phyloP scores from a whole-genome alignment of 1,140 invertebrate genomes.

The Tetranychus urticae region DNA sequence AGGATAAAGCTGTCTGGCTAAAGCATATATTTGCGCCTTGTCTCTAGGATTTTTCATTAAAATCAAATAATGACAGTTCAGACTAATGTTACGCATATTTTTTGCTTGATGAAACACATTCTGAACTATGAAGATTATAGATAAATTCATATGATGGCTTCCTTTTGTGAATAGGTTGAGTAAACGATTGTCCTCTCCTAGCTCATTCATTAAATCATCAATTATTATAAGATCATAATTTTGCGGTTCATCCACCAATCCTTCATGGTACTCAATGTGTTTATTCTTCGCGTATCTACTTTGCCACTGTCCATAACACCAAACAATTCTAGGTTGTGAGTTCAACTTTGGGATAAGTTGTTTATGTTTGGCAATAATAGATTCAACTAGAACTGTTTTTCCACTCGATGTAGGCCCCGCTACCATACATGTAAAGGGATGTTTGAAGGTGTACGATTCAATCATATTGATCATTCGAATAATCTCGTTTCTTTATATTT shows the following conservation, averaged over 20 bases:
- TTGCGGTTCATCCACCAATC: not conserved
- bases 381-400: not conserved
- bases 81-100: conserved; percentile 18
- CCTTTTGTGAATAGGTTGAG: conserved; percentile 22
- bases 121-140: conserved; percentile 22
- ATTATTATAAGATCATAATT: conserved; percentile 11
- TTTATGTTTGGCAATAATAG: not conserved
- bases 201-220: conserved; percentile 21
- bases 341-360: not conserved
- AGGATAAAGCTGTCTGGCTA: conserved; percentile 10
- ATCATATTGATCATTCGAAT: too few species aligned
- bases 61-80: conserved; percentile 20
- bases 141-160: conserved; percentile 20
- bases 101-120: conserved; percentile 22
- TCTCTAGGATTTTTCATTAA: conserved; percentile 23
- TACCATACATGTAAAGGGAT: too few species aligned
- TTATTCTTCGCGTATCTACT: not conserved
- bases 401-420: not conserved
- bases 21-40: conserved; percentile 18
- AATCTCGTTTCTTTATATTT: too few species aligned
- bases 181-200: conserved; percentile 14
- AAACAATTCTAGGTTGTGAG: not conserved
- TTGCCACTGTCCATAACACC: conserved; percentile 1
- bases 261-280: not conserved
- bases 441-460: not conserved